Conservation (phyloP, 2,888 invertebrate species). For the Stenoptilia bipunctidactyla region DNA sequence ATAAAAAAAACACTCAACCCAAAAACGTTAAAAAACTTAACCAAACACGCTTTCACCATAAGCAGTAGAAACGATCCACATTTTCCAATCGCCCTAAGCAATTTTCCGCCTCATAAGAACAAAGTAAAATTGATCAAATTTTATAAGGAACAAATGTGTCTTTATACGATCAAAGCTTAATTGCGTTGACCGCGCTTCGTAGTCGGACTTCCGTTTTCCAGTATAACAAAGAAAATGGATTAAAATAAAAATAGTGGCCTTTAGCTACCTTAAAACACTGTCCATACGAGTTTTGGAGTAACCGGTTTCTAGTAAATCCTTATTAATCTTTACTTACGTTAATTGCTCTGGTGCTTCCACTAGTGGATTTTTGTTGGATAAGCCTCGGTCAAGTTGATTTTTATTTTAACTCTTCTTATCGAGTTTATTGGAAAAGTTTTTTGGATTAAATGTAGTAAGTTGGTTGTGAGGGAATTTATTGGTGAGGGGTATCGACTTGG, state of each 20-base stretch:
- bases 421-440: neutral
- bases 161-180: conserved; percentile 63
- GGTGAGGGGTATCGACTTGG: too few relatives aligned
- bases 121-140: neutral
- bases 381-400: neutral
- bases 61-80: too few relatives aligned
- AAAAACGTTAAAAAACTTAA: too few relatives aligned
- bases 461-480: too few relatives aligned
- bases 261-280: conserved; percentile 13
- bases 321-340: conserved; percentile 1
- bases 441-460: neutral
- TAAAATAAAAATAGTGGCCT: conserved; percentile 2
- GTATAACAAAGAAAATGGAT: neutral
- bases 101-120: too few relatives aligned
- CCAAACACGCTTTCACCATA: too few relatives aligned
- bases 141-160: conserved; percentile 28
- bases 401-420: neutral
- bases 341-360: neutral
- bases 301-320: conserved; percentile 2
- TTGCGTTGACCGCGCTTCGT: conserved; percentile 51
- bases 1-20: too few relatives aligned
- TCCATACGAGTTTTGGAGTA: neutral
- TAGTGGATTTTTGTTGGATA: neutral
- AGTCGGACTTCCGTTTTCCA: conserved; percentile 13
- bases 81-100: too few relatives aligned